These are phyloP conservation scores for Trematocara variabile DNA, from an alignment of 2,113 vertebrate species.

Conservation along the genomic window DNA sequence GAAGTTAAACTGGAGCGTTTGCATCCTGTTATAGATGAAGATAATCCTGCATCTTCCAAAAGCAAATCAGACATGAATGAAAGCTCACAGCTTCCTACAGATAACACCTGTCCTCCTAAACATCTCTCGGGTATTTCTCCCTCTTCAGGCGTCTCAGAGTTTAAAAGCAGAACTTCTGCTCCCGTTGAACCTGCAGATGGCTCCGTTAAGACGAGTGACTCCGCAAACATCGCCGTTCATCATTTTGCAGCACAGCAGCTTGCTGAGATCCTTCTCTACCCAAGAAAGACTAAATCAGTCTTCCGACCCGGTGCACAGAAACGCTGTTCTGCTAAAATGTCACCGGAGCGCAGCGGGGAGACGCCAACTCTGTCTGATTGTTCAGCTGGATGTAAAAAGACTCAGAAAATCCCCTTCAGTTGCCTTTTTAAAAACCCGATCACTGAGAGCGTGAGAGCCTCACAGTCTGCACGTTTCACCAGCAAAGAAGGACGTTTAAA, in stretches of 20 bases:
- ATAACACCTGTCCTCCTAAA: conserved; percentile 21
- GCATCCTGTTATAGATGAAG: not conserved
- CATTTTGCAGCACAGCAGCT: not conserved
- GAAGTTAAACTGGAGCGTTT: not conserved
- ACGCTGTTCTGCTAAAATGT: accelerated
- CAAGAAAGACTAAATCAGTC: not conserved
- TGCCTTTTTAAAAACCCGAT: conserved; percentile 69
- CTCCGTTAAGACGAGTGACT: not conserved
- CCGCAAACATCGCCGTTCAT: not conserved
- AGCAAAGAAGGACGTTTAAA: not conserved
- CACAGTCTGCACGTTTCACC: not conserved
- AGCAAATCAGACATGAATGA: not conserved
- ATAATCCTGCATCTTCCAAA: not conserved
- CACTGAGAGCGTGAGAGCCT: conserved; percentile 30
- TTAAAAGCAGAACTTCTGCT: not conserved
- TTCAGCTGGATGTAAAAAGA: not conserved
- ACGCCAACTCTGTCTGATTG: not conserved
- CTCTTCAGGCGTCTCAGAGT: not conserved
- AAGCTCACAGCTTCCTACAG: not conserved
- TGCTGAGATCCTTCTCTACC: not conserved
- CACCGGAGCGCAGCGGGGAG: not conserved
- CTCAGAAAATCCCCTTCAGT: conserved; percentile 1
- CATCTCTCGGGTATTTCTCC: not conserved
- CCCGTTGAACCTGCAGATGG: not conserved
- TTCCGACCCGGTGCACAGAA: not conserved